Conservation (phyloP, 2,113 vertebrate species). For the Seriola quinqueradiata region DNA sequence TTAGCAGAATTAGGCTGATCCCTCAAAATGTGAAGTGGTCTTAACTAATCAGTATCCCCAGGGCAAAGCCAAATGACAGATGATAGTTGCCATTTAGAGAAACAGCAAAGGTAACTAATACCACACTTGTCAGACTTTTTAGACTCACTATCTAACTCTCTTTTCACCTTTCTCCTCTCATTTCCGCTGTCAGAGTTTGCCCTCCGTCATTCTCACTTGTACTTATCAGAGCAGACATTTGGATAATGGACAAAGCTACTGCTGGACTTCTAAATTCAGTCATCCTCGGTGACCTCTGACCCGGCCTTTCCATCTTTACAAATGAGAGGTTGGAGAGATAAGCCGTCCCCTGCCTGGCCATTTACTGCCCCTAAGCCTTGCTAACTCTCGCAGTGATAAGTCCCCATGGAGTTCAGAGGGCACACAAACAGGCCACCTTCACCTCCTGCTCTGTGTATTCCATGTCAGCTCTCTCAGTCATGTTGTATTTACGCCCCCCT, state of each 20-base stretch:
- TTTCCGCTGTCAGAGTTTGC: constrained; percentile 79
- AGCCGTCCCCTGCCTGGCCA: constrained; percentile 74
- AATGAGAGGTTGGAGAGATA: constrained; percentile 82
- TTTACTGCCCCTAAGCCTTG: constrained; percentile 77
- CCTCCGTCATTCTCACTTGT: constrained; percentile 81
- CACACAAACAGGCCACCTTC: constrained; percentile 78
- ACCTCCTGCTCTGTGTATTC: constrained; percentile 76
- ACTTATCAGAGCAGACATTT: constrained; percentile 84
- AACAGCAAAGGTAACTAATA: constrained; percentile 53
- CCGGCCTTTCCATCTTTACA: constrained; percentile 85
- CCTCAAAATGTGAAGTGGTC: constrained; percentile 43
- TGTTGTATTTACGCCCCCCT: constrained; percentile 73
- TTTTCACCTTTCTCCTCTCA: constrained; percentile 71
- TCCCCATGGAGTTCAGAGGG: constrained; percentile 79
- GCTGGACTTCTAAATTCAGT: constrained; percentile 83
- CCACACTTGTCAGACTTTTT: constrained; percentile 72
- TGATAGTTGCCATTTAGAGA: constrained; percentile 45
- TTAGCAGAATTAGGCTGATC: constrained; percentile 44
- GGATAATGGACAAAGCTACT: constrained; percentile 82
- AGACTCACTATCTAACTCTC: constrained; percentile 62
- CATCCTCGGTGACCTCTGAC: constrained; percentile 83
- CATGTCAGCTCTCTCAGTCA: constrained; percentile 68
- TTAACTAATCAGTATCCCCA: constrained; percentile 53
- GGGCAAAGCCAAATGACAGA: constrained; percentile 50
- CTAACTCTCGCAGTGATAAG: constrained; percentile 81